phyloP scores from a whole-genome alignment of 2,113 vertebrate species.

The Pteropus alecto region DNA sequence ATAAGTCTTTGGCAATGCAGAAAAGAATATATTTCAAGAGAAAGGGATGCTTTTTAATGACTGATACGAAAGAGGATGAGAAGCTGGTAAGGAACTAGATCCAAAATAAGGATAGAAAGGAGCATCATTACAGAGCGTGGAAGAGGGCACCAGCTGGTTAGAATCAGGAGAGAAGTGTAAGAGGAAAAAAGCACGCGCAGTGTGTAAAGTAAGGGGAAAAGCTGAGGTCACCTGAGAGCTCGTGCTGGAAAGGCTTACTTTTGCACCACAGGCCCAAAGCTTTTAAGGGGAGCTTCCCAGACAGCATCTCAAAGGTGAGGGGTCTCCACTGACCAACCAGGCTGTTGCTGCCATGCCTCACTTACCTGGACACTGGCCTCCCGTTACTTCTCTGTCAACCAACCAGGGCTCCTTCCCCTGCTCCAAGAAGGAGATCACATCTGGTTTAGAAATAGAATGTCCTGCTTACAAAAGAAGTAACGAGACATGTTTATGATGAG shows the following conservation, averaged over 20 bases:
- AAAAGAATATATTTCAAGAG: not conserved
- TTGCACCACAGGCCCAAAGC: not conserved
- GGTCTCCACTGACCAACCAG: not conserved
- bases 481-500: slow-evolving; percentile 35
- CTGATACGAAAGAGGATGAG: slow-evolving; percentile 29
- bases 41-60: slow-evolving; percentile 34
- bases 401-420: slow-evolving; percentile 68
- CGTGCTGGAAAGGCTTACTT: not conserved
- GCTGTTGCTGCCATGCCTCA: not conserved
- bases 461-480: slow-evolving; percentile 67
- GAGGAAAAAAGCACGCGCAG: not conserved
- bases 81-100: not conserved
- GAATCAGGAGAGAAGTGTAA: not conserved
- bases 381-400: slow-evolving; percentile 46
- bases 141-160: not conserved
- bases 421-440: slow-evolving; percentile 70
- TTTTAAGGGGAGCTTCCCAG: not conserved
- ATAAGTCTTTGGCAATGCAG: not conserved
- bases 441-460: slow-evolving; percentile 66
- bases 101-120: not conserved
- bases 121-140: not conserved
- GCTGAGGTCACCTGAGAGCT: not conserved
- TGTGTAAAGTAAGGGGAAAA: not conserved
- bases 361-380: slow-evolving; percentile 65
- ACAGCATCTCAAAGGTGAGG: not conserved